Evolutionary conservation across 2,888 invertebrate genomes (phyloP), one percentile per base, ranked within the genome.

Genomic region (Clitarchus hookeri): DNA sequence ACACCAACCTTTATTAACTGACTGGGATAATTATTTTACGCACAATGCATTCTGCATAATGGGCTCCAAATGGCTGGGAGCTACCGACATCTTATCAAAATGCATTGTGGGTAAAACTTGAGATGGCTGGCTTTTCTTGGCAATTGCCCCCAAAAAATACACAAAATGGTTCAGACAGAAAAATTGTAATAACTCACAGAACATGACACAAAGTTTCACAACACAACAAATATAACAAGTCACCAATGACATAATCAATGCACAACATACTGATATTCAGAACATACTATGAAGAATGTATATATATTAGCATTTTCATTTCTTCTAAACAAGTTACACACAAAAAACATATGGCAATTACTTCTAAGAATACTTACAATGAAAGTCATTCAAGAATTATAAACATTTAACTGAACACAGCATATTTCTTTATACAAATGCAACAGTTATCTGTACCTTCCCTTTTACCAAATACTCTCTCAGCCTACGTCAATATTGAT

Each of bases 101-200:
- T 65, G 65, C n/a, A 65, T 65, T 65, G 65, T 65, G 65, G 65
- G 65, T 65, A 65, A 65, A 65, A 65, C n/a, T 65, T 65, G 2
- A 65, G 65, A 65, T 3, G n/a, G 8, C 65, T 65, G 65, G 65
- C 65, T 65, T 65, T 65, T 65, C n/a, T 9, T 65, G 65, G 65
- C 19, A 65, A 23, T n/a, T 65, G 19, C 65, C 65, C 16, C 65
- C 19, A 23, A 65, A 65, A 65, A 65, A 83, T 23, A 83, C 83
- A 83, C 44, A 44, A 23, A 25, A 23, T 83, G n/a, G 83, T 23
- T 65, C 65, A 65, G 19, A 53, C 23, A 26, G 48, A 54, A 44
- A 84, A 84, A 84, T 11, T 65, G 36, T 84, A 26, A 84, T 27
- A 84, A 48, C 27, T 27, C 36, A n/a, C 84, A 16, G 36, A 80